Conservation (phyloP, 1,140 invertebrate species). For the Danaus plexippus region DNA sequence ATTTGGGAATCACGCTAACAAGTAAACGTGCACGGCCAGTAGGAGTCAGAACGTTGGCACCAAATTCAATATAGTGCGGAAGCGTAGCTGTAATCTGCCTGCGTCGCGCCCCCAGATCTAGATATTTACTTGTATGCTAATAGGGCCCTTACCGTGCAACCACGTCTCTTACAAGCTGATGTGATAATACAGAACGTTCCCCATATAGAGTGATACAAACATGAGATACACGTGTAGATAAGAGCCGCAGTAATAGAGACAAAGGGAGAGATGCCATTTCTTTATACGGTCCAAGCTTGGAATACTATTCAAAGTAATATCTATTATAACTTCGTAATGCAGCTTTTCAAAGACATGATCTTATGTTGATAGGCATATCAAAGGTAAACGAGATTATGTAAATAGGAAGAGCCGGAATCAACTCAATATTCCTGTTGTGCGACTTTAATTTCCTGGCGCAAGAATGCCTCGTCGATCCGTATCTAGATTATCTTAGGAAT, state of each 20-base stretch:
- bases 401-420: slow-evolving; percentile 41
- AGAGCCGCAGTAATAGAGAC: slow-evolving; percentile 51
- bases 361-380: slow-evolving; percentile 24
- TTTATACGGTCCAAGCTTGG: too few species aligned
- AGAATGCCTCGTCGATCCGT: slow-evolving; percentile 18
- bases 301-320: too few species aligned
- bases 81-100: slow-evolving; percentile 45
- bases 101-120: slow-evolving; percentile 46
- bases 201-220: slow-evolving; percentile 64
- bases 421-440: slow-evolving; percentile 41
- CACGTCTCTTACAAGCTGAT: slow-evolving; percentile 46
- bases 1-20: slow-evolving; percentile 62
- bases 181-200: slow-evolving; percentile 56
- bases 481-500: slow-evolving; percentile 14
- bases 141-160: slow-evolving; percentile 55
- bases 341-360: slow-evolving; percentile 15
- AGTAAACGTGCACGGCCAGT: slow-evolving; percentile 49
- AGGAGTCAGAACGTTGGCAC: slow-evolving; percentile 42
- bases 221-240: slow-evolving; percentile 58
- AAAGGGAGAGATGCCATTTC: slow-evolving; percentile 44
- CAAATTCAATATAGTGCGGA: slow-evolving; percentile 63
- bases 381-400: slow-evolving; percentile 40
- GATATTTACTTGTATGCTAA: slow-evolving; percentile 69
- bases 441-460: slow-evolving; percentile 37
- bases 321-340: background rate